phyloP scores from a whole-genome alignment of 1,140 invertebrate genomes.

The Aphaenogaster rudis region DNA sequence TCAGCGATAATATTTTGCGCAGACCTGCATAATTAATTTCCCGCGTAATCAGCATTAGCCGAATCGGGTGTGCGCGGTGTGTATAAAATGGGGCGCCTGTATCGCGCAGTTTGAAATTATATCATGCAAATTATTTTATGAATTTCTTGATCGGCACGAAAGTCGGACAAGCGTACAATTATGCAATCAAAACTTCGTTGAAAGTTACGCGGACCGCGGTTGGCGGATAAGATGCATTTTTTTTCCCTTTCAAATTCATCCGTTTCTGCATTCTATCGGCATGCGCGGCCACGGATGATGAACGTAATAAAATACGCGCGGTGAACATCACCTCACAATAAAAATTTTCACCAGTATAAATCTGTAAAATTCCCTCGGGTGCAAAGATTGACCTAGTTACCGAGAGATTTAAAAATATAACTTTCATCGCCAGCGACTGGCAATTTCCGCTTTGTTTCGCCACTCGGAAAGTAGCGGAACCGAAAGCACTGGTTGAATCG shows the following conservation, averaged over 20 bases:
- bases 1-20: conserved; percentile 60
- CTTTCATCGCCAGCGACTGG: conserved; percentile 56
- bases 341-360: conserved; percentile 33
- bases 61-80: conserved; percentile 34
- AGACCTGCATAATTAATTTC: conserved; percentile 61
- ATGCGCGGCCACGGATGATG: background rate
- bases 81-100: conserved; percentile 44
- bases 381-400: conserved; percentile 45
- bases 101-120: conserved; percentile 53
- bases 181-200: conserved; percentile 68
- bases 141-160: conserved; percentile 61
- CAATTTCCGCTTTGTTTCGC: conserved; percentile 57
- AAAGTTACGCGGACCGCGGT: conserved; percentile 51
- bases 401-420: conserved; percentile 51
- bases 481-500: conserved; percentile 59
- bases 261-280: background rate
- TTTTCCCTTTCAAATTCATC: background rate
- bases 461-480: conserved; percentile 48
- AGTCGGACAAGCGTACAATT: conserved; percentile 55
- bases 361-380: conserved; percentile 39
- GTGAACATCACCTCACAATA: conserved; percentile 25
- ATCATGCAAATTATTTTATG: conserved; percentile 65
- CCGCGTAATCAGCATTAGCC: conserved; percentile 58
- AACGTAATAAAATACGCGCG: conserved; percentile 51
- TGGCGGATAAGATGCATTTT: background rate